Evolutionary conservation across 1,140 invertebrate species (phyloP).

Genomic region (Eubasilissa regina): DNA sequence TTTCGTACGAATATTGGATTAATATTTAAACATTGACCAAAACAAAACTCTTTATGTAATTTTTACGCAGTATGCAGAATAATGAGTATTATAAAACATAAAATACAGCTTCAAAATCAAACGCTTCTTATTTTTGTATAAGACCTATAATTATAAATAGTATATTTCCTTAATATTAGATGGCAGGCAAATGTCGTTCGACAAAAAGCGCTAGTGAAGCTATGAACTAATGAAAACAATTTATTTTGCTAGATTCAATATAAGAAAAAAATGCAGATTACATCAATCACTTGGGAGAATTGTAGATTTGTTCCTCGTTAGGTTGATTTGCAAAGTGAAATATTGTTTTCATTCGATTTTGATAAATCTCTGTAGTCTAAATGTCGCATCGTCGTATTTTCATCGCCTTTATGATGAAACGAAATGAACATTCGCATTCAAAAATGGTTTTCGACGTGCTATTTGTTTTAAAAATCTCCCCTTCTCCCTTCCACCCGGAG

Average conservation of each 20-base stretch:
- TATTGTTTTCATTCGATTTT: conserved; percentile 14
- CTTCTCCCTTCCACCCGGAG: neutral
- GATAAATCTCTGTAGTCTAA: conserved; percentile 15
- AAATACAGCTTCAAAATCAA: no score
- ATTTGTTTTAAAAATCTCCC: conserved; percentile 39
- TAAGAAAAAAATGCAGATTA: neutral
- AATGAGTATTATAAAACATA: no score
- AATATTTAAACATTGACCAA: no score
- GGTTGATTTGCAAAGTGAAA: conserved; percentile 12
- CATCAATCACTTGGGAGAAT: conserved; percentile 27
- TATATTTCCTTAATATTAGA: no score
- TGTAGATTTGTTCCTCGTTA: conserved; percentile 5
- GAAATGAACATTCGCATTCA: conserved; percentile 46
- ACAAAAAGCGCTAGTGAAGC: neutral
- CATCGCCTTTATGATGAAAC: conserved; percentile 26
- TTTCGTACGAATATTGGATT: no score
- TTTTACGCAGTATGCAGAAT: no score
- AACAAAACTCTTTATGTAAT: no score
- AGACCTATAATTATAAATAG: no score
- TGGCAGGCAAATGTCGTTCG: no score
- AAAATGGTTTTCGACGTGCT: conserved; percentile 31
- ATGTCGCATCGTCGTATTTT: conserved; percentile 10
- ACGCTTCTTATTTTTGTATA: no score
- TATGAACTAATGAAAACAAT: neutral
- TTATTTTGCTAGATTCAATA: no score